Evolutionary conservation across 2,113 vertebrate species (phyloP).

Genomic region (Otolemur garnettii): DNA sequence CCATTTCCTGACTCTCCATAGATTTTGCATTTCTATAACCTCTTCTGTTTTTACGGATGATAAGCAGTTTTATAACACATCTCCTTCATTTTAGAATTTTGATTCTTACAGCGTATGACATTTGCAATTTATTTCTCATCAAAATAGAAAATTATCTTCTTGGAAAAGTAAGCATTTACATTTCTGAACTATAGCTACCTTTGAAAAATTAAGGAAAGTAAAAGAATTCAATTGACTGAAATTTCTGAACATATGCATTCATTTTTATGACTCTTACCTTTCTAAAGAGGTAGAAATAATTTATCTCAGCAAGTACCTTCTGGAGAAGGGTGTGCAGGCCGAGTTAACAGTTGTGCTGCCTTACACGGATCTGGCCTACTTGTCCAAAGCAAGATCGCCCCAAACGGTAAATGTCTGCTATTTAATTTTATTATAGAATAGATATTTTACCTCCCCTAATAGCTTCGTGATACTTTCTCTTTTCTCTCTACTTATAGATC

Average conservation of each 20-base stretch:
- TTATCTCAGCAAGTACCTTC: constrained; percentile 81
- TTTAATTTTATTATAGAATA: constrained; percentile 80
- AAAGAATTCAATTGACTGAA: background rate
- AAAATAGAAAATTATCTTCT: constrained; percentile 65
- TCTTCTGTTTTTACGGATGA: background rate
- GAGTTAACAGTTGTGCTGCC: constrained; percentile 67
- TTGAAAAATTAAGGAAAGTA: constrained; percentile 68
- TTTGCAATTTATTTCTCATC: constrained; percentile 62
- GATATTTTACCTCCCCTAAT: constrained; percentile 74
- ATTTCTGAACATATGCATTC: constrained; percentile 35
- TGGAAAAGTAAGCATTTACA: constrained; percentile 61
- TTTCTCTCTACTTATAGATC: constrained; percentile 48
- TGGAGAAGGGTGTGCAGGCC: constrained; percentile 77
- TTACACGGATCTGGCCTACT: constrained; percentile 80
- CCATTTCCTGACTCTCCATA: background rate
- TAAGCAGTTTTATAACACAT: constrained; percentile 4
- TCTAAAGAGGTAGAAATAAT: constrained; percentile 76
- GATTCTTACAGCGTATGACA: constrained; percentile 57
- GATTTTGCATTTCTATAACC: constrained; percentile 17
- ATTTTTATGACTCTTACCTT: constrained; percentile 13
- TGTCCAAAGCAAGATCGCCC: constrained; percentile 71
- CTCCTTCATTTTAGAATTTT: constrained; percentile 62
- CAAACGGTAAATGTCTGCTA: constrained; percentile 69
- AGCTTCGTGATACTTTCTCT: constrained; percentile 66
- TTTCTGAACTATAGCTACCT: constrained; percentile 40